These are phyloP conservation scores for Dromas ardeola DNA, from an alignment of 2,113 vertebrate species.

Conservation along the genomic window DNA sequence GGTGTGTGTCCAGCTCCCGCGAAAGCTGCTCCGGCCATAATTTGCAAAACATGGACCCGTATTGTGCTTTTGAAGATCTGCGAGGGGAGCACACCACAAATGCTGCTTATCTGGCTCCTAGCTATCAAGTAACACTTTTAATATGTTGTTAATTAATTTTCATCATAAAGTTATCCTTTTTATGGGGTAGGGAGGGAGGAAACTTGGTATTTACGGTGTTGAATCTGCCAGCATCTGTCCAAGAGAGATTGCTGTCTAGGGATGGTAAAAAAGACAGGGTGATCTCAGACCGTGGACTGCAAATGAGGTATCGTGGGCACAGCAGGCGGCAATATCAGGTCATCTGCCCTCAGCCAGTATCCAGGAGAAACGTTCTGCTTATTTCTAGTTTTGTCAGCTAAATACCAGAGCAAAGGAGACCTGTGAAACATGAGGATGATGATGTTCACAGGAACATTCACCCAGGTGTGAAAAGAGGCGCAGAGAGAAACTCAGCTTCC, in stretches of 20 bases:
- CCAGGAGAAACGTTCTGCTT: not conserved
- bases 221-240: not conserved
- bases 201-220: not conserved
- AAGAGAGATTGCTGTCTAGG: not conserved
- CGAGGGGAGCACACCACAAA: not conserved
- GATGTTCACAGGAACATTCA: not conserved
- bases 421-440: not conserved
- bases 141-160: not conserved
- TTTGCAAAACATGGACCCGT: rapidly evolving
- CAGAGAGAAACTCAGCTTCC: not conserved
- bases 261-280: not conserved
- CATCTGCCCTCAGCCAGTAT: not conserved
- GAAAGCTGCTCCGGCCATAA: rapidly evolving
- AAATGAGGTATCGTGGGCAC: not conserved
- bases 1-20: not conserved
- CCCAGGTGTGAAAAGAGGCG: not conserved
- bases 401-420: not conserved
- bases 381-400: not conserved
- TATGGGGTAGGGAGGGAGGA: not conserved
- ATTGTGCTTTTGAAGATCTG: not conserved
- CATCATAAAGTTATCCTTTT: not conserved
- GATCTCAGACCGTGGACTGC: not conserved
- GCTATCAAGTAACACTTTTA: not conserved
- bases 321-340: not conserved
- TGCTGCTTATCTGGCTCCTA: not conserved